A percentile compares a stretch with the other conserved stretches of the same genome.
Conservation (phyloP, 2,797 vertebrate genomes). For the Eupleurogrammus muticus region DNA sequence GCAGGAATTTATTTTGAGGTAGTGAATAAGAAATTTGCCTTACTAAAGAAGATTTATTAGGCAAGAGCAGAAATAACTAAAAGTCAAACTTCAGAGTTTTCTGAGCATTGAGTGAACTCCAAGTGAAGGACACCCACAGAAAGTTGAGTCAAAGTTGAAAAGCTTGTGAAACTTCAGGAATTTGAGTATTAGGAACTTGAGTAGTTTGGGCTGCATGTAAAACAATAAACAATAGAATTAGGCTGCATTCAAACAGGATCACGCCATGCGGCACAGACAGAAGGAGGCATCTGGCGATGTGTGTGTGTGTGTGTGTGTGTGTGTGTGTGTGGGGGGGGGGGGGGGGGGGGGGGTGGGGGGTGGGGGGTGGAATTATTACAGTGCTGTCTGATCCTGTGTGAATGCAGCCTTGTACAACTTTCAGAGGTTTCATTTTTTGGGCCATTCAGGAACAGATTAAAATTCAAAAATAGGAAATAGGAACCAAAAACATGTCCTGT, state of each 20-base stretch:
- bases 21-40: conserved; percentile 3
- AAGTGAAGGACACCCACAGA: conserved; percentile 16
- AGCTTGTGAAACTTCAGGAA: neutral
- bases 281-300: too few species aligned
- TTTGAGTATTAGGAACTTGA: neutral
- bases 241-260: too few species aligned
- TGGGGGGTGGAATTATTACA: too few species aligned
- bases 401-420: too few species aligned
- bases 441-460: neutral
- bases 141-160: neutral
- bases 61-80: conserved; percentile 12
- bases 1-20: neutral
- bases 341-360: too few species aligned
- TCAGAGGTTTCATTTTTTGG: neutral
- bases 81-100: conserved; percentile 9
- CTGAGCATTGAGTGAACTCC: neutral
- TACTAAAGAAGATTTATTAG: conserved; percentile 17
- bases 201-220: neutral
- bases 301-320: too few species aligned
- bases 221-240: too few species aligned
- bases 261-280: too few species aligned
- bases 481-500: too few species aligned
- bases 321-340: too few species aligned
- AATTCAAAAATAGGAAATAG: too few species aligned
- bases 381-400: too few species aligned